phyloP scores from a whole-genome alignment of 2,797 vertebrate genomes.

The Dendrocincla fuliginosa region DNA sequence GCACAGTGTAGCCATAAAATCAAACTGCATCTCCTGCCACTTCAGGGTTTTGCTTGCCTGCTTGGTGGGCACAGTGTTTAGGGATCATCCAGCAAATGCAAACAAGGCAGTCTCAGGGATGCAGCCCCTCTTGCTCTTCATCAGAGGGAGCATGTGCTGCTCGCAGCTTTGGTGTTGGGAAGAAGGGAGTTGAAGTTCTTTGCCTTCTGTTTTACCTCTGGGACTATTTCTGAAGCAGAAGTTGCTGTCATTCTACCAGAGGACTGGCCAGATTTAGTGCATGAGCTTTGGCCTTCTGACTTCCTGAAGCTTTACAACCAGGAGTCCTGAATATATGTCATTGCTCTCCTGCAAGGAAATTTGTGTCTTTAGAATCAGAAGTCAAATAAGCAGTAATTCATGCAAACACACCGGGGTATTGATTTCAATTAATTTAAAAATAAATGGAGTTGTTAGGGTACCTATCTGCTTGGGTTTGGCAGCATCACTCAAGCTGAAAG shows the following conservation, averaged over 20 bases:
- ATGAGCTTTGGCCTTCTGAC: not conserved
- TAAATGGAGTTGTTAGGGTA: not conserved
- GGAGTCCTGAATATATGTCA: not conserved
- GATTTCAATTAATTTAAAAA: slow-evolving; percentile 17
- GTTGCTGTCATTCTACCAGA: not conserved
- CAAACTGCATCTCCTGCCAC: not conserved
- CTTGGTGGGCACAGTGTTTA: not conserved
- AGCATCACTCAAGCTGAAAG: not conserved
- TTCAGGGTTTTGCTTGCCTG: slow-evolving; percentile 1
- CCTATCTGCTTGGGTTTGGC: not conserved
- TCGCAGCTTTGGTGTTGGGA: not conserved
- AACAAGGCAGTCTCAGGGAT: not conserved
- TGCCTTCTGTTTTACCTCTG: not conserved
- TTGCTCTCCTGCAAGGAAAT: not conserved
- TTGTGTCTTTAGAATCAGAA: not conserved
- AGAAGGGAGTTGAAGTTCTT: not conserved
- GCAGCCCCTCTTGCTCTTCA: not conserved
- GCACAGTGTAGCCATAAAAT: not conserved
- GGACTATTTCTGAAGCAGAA: not conserved
- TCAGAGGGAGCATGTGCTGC: not conserved
- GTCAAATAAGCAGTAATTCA: not conserved
- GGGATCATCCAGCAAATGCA: not conserved
- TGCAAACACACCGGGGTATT: not conserved
- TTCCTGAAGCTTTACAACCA: not conserved
- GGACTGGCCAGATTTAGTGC: not conserved